Evolutionary conservation across 2,888 invertebrate genomes (phyloP).

Genomic region (Mythimna lalbum): DNA sequence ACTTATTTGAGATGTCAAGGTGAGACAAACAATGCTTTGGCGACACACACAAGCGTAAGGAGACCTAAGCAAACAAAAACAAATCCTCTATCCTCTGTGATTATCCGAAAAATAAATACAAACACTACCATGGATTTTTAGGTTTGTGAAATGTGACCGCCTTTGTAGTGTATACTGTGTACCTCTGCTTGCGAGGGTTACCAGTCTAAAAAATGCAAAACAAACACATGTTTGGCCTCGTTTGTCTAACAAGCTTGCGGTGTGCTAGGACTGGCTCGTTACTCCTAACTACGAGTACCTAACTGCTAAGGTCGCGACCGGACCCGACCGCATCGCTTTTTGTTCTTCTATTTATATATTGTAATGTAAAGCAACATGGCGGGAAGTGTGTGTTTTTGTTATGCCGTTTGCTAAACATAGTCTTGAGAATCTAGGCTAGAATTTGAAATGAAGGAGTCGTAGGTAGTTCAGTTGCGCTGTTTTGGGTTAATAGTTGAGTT

Average conservation of each 20-base stretch:
- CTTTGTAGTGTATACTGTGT: conserved; percentile 47
- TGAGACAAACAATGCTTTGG: conserved; percentile 29
- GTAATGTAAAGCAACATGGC: conserved; percentile 44
- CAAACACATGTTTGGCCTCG: conserved; percentile 65
- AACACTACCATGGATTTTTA: conserved; percentile 29
- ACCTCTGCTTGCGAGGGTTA: conserved; percentile 53
- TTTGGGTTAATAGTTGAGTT: not conserved
- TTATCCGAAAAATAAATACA: conserved; percentile 43
- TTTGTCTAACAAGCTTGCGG: conserved; percentile 68
- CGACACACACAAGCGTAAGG: conserved; percentile 22
- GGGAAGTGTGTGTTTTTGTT: conserved; percentile 47
- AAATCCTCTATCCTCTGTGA: conserved; percentile 45
- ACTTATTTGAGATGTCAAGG: conserved; percentile 18
- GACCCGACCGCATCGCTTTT: conserved; percentile 59
- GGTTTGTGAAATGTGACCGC: conserved; percentile 51
- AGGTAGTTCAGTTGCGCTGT: not conserved
- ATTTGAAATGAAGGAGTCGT: not conserved
- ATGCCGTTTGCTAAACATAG: conserved; percentile 23
- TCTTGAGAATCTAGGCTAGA: conserved; percentile 4
- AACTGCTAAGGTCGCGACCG: conserved; percentile 61
- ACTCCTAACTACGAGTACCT: conserved; percentile 60
- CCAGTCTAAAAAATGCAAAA: conserved; percentile 65
- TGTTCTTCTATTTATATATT: conserved; percentile 55
- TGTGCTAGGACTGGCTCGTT: conserved; percentile 63
- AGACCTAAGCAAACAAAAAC: conserved; percentile 44